A percentile compares a stretch with the other conserved stretches of the same genome.
phyloP scores from a whole-genome alignment of 2,888 invertebrate species.

The Megamerina dolium region DNA sequence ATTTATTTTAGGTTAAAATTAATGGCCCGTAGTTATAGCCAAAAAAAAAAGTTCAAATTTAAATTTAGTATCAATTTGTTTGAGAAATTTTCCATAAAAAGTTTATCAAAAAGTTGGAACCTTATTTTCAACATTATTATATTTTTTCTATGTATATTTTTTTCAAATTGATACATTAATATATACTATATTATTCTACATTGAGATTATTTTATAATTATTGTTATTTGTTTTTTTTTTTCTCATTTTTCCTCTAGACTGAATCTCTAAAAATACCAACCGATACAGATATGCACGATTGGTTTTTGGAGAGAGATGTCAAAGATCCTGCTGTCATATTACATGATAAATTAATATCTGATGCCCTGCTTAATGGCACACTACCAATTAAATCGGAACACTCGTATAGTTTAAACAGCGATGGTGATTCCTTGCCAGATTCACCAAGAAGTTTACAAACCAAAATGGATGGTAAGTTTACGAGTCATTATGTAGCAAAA shows the following conservation, averaged over 20 bases:
- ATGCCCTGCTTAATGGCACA: slow-evolving; percentile 68
- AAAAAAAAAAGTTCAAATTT: no score
- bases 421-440: slow-evolving; percentile 64
- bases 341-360: slow-evolving; percentile 68
- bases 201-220: no score
- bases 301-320: slow-evolving; percentile 63
- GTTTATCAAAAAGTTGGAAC: no score
- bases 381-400: slow-evolving; percentile 85
- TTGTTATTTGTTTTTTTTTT: neutral
- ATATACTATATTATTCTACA: no score
- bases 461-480: slow-evolving; percentile 64
- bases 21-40: no score
- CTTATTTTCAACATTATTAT: no score
- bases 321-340: slow-evolving; percentile 63
- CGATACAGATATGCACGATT: slow-evolving; percentile 62
- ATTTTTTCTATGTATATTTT: no score
- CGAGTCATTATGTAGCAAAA: neutral
- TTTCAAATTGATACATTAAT: no score
- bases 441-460: slow-evolving; percentile 61
- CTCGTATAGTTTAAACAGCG: slow-evolving; percentile 78
- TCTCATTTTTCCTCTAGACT: slow-evolving; percentile 52
- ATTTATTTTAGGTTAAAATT: no score
- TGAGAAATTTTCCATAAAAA: no score
- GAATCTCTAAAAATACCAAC: slow-evolving; percentile 58
- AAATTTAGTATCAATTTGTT: no score